Base-by-base conservation (phyloP, 2,888 invertebrate genomes). In the Meghimatium bilineatum region DNA sequence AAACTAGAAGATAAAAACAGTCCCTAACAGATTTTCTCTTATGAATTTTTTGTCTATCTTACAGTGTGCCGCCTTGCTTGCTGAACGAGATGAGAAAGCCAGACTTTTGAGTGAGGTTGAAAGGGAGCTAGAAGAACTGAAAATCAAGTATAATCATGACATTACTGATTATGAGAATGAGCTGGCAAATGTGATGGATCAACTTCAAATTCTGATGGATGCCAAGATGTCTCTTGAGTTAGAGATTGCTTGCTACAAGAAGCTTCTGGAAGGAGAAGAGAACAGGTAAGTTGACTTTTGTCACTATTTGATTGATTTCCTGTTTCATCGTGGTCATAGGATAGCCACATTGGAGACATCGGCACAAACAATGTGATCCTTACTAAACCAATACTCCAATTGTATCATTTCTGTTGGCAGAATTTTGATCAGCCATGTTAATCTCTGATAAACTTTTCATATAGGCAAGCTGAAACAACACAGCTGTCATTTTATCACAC, bases 211-310 rank as follows among this genome's bases (percentile, higher is more conserved):
- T 12, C 80, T 94, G 79, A 90, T 93, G 87, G 94, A 94, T 89
- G 93, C 93, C 88, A 95, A 95, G 88, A 93, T 95, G 86, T 93
- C 93, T 38, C 90, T 95, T 80, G 95, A 95, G 89, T 92, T 94
- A 77, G 95, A 95, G 89, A 95, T 95, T 87, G 93, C 94, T 87
- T 94, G 94, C 89, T 95, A 95, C 93, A 91, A 94, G 84, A 94
- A 94, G 89, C 94, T 95, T 91, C 89, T 95, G 86, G 95, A 95
- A 88, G 93, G 94, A 63, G 95, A 95, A 88, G 95, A 95, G 90
- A 93, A 92, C 89, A 93, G 94, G 93, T 93, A 85, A 84, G 90
- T 60, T 32, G 10, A 2, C n/a, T 0, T 69, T 49, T 12, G 17
- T 49, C 8, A 17, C 17, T 49, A 49, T 17, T 49, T 20, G 63